Percentiles rank a stretch among this genome's conserved stretches.
Evolutionary conservation across 2,888 invertebrate species (phyloP).

Genomic region (Miltochrista miniata): DNA sequence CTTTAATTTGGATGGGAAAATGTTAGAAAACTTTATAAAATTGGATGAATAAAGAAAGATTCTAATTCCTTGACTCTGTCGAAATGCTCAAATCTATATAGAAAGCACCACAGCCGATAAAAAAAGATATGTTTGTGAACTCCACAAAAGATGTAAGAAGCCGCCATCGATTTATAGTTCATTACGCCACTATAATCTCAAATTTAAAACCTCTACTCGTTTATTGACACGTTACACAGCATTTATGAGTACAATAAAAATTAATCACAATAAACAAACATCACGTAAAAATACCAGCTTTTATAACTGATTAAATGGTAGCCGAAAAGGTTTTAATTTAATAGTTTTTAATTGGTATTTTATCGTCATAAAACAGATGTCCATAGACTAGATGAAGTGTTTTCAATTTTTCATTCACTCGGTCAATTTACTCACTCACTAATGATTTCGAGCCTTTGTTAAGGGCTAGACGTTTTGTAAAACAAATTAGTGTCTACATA

Average conservation of each 20-base stretch:
- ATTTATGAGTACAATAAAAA: slow-evolving; percentile 63
- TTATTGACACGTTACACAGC: slow-evolving; percentile 54
- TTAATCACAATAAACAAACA: slow-evolving; percentile 81
- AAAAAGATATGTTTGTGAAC: background rate
- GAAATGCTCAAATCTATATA: too few relatives aligned
- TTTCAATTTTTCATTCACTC: slow-evolving; percentile 55
- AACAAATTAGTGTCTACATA: too few relatives aligned
- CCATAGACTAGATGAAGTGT: slow-evolving; percentile 73
- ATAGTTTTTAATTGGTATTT: slow-evolving; percentile 82
- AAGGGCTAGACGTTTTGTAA: too few relatives aligned
- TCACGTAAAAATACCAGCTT: slow-evolving; percentile 54
- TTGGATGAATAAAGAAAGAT: too few relatives aligned
- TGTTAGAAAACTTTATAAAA: too few relatives aligned
- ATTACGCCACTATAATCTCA: slow-evolving; percentile 34
- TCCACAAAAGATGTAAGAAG: slow-evolving; percentile 13
- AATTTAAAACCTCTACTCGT: slow-evolving; percentile 37
- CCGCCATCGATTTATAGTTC: slow-evolving; percentile 25
- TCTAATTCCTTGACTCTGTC: too few relatives aligned
- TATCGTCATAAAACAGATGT: slow-evolving; percentile 74
- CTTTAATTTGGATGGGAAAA: too few relatives aligned
- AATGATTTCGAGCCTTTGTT: slow-evolving; percentile 19
- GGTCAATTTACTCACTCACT: slow-evolving; percentile 48
- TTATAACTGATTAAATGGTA: slow-evolving; percentile 75
- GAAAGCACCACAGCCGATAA: too few relatives aligned
- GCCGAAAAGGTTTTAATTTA: slow-evolving; percentile 72